These are phyloP conservation scores for Automeris io DNA, from an alignment of 2,888 invertebrate genomes.

Conservation along the genomic window DNA sequence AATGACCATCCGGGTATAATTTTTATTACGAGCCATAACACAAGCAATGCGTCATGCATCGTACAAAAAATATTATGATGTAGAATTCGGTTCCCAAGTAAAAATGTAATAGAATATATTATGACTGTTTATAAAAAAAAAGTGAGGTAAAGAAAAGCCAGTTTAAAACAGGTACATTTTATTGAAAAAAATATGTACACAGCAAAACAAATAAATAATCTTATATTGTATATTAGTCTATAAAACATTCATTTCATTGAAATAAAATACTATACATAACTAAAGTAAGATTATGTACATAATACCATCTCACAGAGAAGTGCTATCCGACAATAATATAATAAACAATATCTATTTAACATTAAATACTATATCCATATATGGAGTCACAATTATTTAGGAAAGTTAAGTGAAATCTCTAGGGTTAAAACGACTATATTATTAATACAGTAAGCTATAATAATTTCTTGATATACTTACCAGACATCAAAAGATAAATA, in stretches of 20 bases:
- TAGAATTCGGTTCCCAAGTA: too few species aligned
- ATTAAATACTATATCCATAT: slow-evolving; percentile 68
- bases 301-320: slow-evolving; percentile 68
- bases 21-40: too few species aligned
- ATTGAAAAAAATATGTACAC: slow-evolving; percentile 77
- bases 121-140: slow-evolving; percentile 1
- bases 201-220: slow-evolving; percentile 78
- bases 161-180: slow-evolving; percentile 77
- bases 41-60: too few species aligned
- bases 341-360: slow-evolving; percentile 72
- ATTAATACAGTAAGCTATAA: slow-evolving; percentile 68
- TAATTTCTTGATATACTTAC: slow-evolving; percentile 53
- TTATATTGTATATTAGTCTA: slow-evolving; percentile 77
- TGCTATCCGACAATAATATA: slow-evolving; percentile 58
- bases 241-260: slow-evolving; percentile 77
- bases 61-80: too few species aligned
- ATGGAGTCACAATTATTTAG: slow-evolving; percentile 61
- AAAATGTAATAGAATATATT: neutral
- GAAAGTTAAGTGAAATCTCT: slow-evolving; percentile 60
- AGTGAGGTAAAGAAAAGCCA: slow-evolving; percentile 19
- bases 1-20: too few species aligned
- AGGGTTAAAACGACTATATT: slow-evolving; percentile 62
- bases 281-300: slow-evolving; percentile 73
- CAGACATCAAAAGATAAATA: slow-evolving; percentile 58
- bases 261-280: slow-evolving; percentile 77